Percentiles rank a stretch among this genome's conserved stretches.
Evolutionary conservation across 2,113 vertebrate genomes (phyloP).

Genomic region (Heliornis fulica): DNA sequence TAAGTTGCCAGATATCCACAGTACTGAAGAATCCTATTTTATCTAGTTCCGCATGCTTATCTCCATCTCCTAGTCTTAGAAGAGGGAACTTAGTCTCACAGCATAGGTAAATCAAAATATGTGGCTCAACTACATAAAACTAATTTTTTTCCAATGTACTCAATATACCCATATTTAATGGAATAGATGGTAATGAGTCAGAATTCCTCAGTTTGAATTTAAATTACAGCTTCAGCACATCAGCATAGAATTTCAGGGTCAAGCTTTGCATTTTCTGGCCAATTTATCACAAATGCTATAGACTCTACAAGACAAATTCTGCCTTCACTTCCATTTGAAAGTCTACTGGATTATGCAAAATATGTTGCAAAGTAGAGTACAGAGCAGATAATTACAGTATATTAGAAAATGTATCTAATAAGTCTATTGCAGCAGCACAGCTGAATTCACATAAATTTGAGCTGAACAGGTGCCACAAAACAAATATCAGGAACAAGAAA

Average conservation of each 20-base stretch:
- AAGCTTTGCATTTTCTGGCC: neutral
- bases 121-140: no score
- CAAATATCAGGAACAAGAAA: neutral
- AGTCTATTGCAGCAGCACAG: neutral
- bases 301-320: neutral
- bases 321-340: neutral
- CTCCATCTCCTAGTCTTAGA: no score
- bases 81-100: no score
- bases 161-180: no score
- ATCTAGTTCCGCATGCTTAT: no score
- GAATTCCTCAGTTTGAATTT: no score
- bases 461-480: neutral
- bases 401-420: neutral
- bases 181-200: no score
- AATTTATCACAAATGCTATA: neutral
- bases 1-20: no score
- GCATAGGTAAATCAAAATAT: no score
- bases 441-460: neutral
- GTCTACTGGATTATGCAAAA: neutral
- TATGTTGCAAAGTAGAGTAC: neutral
- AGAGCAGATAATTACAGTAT: neutral
- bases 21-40: no score
- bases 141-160: no score
- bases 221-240: neutral
- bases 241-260: neutral